Conservation (phyloP, 1,140 invertebrate species). For the Ephestia elutella region DNA sequence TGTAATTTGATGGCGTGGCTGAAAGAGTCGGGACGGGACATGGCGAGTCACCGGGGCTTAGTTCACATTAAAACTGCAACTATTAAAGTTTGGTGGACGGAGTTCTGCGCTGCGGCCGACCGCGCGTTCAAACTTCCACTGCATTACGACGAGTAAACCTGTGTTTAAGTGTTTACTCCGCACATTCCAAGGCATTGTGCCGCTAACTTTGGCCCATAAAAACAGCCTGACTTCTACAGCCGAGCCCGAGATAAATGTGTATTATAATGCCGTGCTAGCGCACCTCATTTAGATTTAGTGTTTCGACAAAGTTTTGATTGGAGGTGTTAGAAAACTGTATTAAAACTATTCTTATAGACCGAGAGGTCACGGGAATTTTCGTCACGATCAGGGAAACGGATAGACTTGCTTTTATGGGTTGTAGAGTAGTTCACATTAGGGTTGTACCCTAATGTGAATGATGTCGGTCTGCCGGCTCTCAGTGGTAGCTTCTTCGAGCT, state of each 20-base stretch:
- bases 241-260: conserved; percentile 7
- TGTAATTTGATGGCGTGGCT: conserved; percentile 6
- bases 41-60: conserved; percentile 27
- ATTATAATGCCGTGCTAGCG: neutral
- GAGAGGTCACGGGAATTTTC: too few relatives aligned
- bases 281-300: neutral
- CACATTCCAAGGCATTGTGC: conserved; percentile 55
- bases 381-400: too few relatives aligned
- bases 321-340: neutral
- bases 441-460: too few relatives aligned
- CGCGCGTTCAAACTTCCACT: conserved; percentile 44
- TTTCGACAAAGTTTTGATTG: neutral
- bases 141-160: conserved; percentile 56
- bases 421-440: too few relatives aligned
- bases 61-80: conserved; percentile 55
- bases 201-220: conserved; percentile 54
- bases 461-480: too few relatives aligned
- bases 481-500: too few relatives aligned
- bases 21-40: neutral
- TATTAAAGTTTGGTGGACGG: conserved; percentile 40
- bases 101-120: conserved; percentile 38
- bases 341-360: neutral
- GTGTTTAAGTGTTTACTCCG: conserved; percentile 67
- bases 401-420: too few relatives aligned
- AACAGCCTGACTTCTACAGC: conserved; percentile 38